phyloP scores from a whole-genome alignment of 2,888 invertebrate genomes.

The Oeneis ivallda region DNA sequence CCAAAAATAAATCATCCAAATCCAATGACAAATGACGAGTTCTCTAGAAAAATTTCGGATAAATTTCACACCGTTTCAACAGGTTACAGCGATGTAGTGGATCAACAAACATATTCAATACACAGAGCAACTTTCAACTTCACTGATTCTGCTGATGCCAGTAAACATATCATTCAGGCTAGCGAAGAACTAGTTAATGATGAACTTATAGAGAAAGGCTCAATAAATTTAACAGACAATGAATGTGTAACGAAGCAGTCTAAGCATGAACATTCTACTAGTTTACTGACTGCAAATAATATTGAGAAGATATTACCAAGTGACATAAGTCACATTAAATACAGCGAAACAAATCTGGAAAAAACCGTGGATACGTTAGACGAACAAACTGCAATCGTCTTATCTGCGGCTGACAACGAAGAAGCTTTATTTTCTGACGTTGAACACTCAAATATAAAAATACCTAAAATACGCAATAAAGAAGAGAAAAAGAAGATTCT shows the following conservation, averaged over 20 bases:
- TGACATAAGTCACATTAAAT: slow-evolving; percentile 14
- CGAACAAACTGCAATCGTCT: slow-evolving; percentile 31
- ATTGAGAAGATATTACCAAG: background rate
- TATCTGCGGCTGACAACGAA: slow-evolving; percentile 28
- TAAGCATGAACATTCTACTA: slow-evolving; percentile 19
- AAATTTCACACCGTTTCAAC: slow-evolving; percentile 66
- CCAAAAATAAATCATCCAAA: slow-evolving; percentile 27
- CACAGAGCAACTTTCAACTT: slow-evolving; percentile 56
- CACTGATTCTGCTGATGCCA: slow-evolving; percentile 35
- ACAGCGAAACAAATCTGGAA: slow-evolving; percentile 8
- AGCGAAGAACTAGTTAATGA: slow-evolving; percentile 28
- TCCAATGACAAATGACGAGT: slow-evolving; percentile 44
- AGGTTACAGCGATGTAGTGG: slow-evolving; percentile 52
- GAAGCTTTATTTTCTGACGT: slow-evolving; percentile 20
- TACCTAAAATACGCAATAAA: slow-evolving; percentile 45
- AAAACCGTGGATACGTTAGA: background rate
- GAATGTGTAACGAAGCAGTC: slow-evolving; percentile 30
- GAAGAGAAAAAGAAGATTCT: slow-evolving; percentile 57
- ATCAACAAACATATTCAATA: slow-evolving; percentile 49
- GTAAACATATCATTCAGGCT: slow-evolving; percentile 17
- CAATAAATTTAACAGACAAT: slow-evolving; percentile 33
- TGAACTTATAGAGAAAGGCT: slow-evolving; percentile 32
- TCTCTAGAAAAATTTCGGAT: slow-evolving; percentile 56
- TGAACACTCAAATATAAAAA: slow-evolving; percentile 29
- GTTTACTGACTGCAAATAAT: slow-evolving; percentile 11